Percentiles rank a stretch among this genome's conserved stretches.
Evolutionary conservation across 1,140 invertebrate genomes (phyloP).

Genomic region (Campodea augens): DNA sequence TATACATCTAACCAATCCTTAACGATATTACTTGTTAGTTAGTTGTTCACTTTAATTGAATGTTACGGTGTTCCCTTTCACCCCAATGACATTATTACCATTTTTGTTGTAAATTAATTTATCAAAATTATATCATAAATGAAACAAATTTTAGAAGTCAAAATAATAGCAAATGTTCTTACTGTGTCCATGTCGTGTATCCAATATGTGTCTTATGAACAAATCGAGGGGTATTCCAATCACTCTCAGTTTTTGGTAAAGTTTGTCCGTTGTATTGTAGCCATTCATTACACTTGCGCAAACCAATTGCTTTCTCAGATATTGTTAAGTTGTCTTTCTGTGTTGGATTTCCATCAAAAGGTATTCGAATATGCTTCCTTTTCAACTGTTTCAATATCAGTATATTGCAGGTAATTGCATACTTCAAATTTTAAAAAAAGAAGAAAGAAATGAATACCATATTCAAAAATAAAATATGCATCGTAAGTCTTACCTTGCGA

Average conservation of each 20-base stretch:
- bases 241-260: slow-evolving; percentile 35
- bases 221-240: slow-evolving; percentile 51
- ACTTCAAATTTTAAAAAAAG: no score
- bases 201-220: slow-evolving; percentile 50
- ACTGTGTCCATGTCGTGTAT: slow-evolving; percentile 65
- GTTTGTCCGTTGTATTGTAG: slow-evolving; percentile 43
- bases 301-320: no score
- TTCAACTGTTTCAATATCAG: no score
- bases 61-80: neutral
- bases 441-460: no score
- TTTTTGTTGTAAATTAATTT: neutral
- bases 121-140: neutral
- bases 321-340: no score
- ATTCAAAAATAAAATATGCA: no score
- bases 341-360: no score
- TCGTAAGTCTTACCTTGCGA: no score
- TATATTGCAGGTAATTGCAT: no score
- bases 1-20: neutral
- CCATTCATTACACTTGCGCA: no score
- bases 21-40: neutral
- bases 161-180: slow-evolving; percentile 15
- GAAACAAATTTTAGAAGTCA: neutral
- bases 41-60: slow-evolving; percentile 1
- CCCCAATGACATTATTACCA: neutral
- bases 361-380: no score